Evolutionary conservation across 2,888 invertebrate species (phyloP).

Genomic region (Caenorhabditis plicata): DNA sequence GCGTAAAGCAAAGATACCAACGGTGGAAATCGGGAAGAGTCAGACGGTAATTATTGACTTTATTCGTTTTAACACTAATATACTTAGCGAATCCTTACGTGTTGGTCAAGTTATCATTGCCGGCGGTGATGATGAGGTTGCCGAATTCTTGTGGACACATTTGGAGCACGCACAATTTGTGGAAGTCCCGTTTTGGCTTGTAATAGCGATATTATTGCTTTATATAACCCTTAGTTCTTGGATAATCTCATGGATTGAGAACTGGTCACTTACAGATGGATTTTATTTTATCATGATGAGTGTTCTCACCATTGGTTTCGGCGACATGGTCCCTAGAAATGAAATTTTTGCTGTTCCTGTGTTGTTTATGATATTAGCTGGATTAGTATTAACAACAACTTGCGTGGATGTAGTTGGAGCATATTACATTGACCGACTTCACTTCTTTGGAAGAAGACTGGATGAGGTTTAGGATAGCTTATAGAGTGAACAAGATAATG

Average conservation of each 20-base stretch:
- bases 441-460: constrained; percentile 63
- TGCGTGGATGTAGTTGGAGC: constrained; percentile 91
- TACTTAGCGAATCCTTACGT: constrained; percentile 35
- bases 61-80: background rate
- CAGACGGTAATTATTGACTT: constrained; percentile 12
- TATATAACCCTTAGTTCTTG: constrained; percentile 48
- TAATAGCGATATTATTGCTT: constrained; percentile 40
- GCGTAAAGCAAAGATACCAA: constrained; percentile 44
- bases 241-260: constrained; percentile 47
- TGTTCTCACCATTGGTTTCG: constrained; percentile 88
- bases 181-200: constrained; percentile 59
- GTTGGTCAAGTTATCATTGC: constrained; percentile 60
- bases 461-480: constrained; percentile 34
- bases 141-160: constrained; percentile 64
- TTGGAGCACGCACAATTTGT: constrained; percentile 64
- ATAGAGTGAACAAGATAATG: background rate
- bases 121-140: constrained; percentile 63
- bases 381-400: constrained; percentile 91
- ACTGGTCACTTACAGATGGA: constrained; percentile 74
- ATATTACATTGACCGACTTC: constrained; percentile 63
- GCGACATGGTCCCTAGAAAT: constrained; percentile 71
- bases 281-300: constrained; percentile 97
- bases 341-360: constrained; percentile 86
- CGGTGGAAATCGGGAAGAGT: constrained; percentile 51
- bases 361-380: constrained; percentile 87